These are phyloP conservation scores for Rhimphoctona megacephalus DNA, from an alignment of 2,888 invertebrate species.

Conservation along the genomic window DNA sequence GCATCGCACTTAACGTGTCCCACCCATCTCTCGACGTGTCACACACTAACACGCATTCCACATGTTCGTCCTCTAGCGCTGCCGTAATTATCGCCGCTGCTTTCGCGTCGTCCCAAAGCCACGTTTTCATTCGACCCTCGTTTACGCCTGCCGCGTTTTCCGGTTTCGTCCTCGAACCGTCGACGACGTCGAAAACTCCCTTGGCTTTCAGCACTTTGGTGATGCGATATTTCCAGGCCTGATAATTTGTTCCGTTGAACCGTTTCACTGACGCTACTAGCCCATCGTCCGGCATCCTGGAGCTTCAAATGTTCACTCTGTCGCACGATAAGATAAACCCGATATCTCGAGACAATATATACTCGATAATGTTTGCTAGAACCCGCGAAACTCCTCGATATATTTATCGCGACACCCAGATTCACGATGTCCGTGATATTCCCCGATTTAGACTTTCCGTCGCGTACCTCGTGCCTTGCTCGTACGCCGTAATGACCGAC, in stretches of 20 bases:
- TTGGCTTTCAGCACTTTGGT: slow-evolving; percentile 53
- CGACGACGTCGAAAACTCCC: slow-evolving; percentile 60
- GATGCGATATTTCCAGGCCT: slow-evolving; percentile 57
- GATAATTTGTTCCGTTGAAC: slow-evolving; percentile 54
- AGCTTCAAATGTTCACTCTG: slow-evolving; percentile 10
- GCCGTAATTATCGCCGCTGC: slow-evolving; percentile 53
- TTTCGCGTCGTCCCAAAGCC: slow-evolving; percentile 60
- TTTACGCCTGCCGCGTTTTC: slow-evolving; percentile 47
- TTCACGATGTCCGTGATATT: slow-evolving; percentile 39
- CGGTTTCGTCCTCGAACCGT: slow-evolving; percentile 49
- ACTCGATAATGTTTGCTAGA: slow-evolving; percentile 20
- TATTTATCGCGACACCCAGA: not conserved
- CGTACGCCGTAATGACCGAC: slow-evolving; percentile 44
- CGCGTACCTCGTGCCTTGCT: slow-evolving; percentile 43
- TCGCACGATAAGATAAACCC: not conserved
- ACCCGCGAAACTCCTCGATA: slow-evolving; percentile 16
- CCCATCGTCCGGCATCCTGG: slow-evolving; percentile 58
- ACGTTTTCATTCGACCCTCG: slow-evolving; percentile 44
- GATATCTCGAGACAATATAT: not conserved
- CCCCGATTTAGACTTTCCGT: not conserved
- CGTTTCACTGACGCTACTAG: slow-evolving; percentile 50
- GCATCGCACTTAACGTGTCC: slow-evolving; percentile 67
- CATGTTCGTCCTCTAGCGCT: slow-evolving; percentile 57
- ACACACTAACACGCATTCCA: slow-evolving; percentile 62
- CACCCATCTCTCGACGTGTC: slow-evolving; percentile 70